Conservation (phyloP, 2,797 vertebrate genomes). For the Malurus splendens region DNA sequence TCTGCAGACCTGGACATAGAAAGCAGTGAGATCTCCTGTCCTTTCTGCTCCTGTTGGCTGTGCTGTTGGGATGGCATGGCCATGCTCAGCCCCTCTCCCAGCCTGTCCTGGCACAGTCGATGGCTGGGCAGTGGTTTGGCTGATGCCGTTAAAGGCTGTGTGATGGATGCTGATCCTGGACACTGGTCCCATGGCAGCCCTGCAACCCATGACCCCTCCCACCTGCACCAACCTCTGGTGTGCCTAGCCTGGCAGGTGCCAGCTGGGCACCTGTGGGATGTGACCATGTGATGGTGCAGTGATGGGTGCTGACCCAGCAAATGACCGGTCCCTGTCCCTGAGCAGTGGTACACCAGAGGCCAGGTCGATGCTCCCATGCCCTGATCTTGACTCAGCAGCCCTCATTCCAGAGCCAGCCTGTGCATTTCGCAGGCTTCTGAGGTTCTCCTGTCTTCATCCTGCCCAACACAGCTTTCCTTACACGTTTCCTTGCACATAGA, state of each 20-base stretch:
- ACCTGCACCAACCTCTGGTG: background rate
- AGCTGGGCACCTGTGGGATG: fast-evolving
- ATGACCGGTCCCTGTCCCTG: background rate
- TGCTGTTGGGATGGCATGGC: fast-evolving
- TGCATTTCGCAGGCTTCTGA: background rate
- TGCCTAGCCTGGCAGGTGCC: background rate
- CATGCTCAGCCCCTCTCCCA: background rate
- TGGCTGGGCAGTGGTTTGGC: background rate
- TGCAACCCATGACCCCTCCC: fast-evolving
- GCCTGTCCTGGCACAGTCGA: fast-evolving
- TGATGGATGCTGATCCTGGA: fast-evolving
- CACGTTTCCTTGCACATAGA: fast-evolving
- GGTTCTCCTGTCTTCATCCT: background rate
- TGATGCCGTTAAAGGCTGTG: background rate
- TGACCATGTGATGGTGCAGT: fast-evolving
- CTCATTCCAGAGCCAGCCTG: background rate
- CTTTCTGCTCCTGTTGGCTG: background rate
- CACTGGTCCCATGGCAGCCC: fast-evolving
- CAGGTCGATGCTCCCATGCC: fast-evolving
- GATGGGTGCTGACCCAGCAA: fast-evolving
- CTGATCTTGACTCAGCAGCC: background rate
- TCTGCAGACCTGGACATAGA: fast-evolving
- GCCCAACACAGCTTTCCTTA: background rate
- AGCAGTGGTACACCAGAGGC: fast-evolving
- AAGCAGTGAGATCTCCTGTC: background rate